A percentile compares a stretch with the other conserved stretches of the same genome.
phyloP scores from a whole-genome alignment of 2,113 vertebrate species.

The Electrona antarctica region DNA sequence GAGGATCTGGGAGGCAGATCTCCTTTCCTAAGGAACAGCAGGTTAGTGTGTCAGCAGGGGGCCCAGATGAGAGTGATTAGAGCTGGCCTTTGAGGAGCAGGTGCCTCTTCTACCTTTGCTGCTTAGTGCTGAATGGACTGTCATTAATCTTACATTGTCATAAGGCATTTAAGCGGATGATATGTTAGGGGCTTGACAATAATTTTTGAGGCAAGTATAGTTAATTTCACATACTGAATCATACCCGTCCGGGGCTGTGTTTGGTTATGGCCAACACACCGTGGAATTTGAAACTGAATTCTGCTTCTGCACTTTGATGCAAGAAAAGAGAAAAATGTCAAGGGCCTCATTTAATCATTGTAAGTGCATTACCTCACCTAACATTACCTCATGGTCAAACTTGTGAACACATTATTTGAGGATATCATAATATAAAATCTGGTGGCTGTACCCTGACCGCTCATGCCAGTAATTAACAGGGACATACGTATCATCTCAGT shows the following conservation, averaged over 20 bases:
- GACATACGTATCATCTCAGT: constrained; percentile 21
- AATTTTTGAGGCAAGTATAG: constrained; percentile 58
- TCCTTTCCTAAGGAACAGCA: constrained; percentile 78
- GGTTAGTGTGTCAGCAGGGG: constrained; percentile 78
- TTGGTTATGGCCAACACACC: constrained; percentile 43
- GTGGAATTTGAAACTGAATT: constrained; percentile 37
- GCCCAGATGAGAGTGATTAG: constrained; percentile 82
- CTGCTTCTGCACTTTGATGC: constrained; percentile 1
- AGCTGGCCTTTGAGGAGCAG: constrained; percentile 78
- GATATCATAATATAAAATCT: constrained; percentile 51
- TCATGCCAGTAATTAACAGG: constrained; percentile 53
- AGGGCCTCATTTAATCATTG: constrained; percentile 62
- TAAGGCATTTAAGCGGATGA: constrained; percentile 65
- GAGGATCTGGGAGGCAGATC: constrained; percentile 78
- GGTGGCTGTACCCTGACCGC: constrained; percentile 38
- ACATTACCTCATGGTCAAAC: constrained; percentile 66
- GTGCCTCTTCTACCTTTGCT: constrained; percentile 73
- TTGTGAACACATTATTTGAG: constrained; percentile 54
- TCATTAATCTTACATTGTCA: constrained; percentile 78
- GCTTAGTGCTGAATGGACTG: constrained; percentile 55
- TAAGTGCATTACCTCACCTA: constrained; percentile 73
- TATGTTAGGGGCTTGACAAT: constrained; percentile 67
- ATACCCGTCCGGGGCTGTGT: constrained; percentile 38
- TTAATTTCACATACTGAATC: constrained; percentile 59
- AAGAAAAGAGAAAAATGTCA: constrained; percentile 24